Conservation (phyloP, 92 coral and sea anemone genomes). For the Metridium senile region DNA sequence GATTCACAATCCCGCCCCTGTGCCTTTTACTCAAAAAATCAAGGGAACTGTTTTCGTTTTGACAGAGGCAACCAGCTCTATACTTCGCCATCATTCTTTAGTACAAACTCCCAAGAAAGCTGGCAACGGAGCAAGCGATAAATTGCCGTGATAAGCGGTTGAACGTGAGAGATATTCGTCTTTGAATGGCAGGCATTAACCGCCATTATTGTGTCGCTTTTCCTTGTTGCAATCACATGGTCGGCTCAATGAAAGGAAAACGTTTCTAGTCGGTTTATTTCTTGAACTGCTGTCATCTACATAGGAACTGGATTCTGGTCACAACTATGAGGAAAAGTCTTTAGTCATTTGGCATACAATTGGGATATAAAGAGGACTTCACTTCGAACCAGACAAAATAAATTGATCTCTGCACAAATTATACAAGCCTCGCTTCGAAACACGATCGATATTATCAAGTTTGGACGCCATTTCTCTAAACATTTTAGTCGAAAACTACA, state of each 20-base stretch:
- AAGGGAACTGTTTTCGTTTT: conserved; percentile 69
- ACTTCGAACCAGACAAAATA: conserved; percentile 86
- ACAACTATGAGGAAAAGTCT: conserved; percentile 23
- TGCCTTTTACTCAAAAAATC: conserved; percentile 81
- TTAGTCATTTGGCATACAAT: conserved; percentile 20
- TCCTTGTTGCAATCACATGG: conserved; percentile 90
- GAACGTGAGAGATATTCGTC: conserved; percentile 55
- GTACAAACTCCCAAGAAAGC: conserved; percentile 63
- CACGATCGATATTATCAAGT: conserved; percentile 39
- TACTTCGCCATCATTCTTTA: conserved; percentile 55
- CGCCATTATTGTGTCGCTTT: conserved; percentile 97
- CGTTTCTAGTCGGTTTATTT: conserved; percentile 52
- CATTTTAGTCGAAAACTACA: not conserved
- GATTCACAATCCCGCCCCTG: conserved; percentile 99
- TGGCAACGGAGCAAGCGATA: conserved; percentile 33
- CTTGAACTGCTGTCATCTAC: conserved; percentile 26
- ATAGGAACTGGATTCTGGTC: conserved; percentile 27
- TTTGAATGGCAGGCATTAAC: conserved; percentile 77
- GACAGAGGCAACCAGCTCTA: conserved; percentile 73
- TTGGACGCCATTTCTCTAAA: conserved; percentile 25
- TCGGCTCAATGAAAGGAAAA: conserved; percentile 73
- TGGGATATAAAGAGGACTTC: conserved; percentile 32
- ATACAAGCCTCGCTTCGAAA: conserved; percentile 50
- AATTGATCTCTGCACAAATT: conserved; percentile 88
- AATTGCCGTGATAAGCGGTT: conserved; percentile 41